Base-by-base conservation (phyloP, 2,888 invertebrate genomes). In the Trachelus iudaicus region DNA sequence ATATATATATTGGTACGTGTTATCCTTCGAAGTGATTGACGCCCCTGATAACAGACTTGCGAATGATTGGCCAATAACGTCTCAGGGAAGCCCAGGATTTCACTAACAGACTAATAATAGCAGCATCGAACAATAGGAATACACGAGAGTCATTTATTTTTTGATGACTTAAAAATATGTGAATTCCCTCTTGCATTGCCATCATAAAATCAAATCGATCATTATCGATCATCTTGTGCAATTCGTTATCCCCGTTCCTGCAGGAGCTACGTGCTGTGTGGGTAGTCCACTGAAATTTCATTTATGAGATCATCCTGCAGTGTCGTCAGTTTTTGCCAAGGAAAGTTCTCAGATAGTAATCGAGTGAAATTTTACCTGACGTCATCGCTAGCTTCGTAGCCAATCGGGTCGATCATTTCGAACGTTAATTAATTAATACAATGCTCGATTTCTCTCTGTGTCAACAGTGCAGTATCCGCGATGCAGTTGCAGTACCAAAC, bases 41-140 rank as follows among this genome's bases (percentile, higher is more conserved):
- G 71, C 31, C 56, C 69, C 69, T 30, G 75, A 75, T 71, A 35
- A 56, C 31, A 4, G 33, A 40, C 71, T 34, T 75, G 77, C 75
- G 23, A 77, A n/a, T 77, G 15, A 34, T 30, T 31, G 30, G 37
- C 77, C 15, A 56, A 71, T 77, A 75, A 75, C 77, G 77, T 75
- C 30, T 75, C 71, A 37, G 77, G 77, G 69, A 77, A 77, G 69
- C n/a, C 77, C 77, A 30, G 69, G 33, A 34, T 23, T 56, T 15
- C 77, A 40, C 34, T 37, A 34, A 34, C 40, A 33, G 75, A 34
- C 31, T 75, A 40, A 40, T 35, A 37, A 75, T 13, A 37, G 23
- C 33, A 34, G 12, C 15, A 37, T 40, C 9, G 75, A 77, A 77
- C 77, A 75, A 77, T 75, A 75, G 40, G 37, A 40, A 37, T 31